Conservation (phyloP, 1,140 invertebrate species). For the Drosophila eugracilis region DNA sequence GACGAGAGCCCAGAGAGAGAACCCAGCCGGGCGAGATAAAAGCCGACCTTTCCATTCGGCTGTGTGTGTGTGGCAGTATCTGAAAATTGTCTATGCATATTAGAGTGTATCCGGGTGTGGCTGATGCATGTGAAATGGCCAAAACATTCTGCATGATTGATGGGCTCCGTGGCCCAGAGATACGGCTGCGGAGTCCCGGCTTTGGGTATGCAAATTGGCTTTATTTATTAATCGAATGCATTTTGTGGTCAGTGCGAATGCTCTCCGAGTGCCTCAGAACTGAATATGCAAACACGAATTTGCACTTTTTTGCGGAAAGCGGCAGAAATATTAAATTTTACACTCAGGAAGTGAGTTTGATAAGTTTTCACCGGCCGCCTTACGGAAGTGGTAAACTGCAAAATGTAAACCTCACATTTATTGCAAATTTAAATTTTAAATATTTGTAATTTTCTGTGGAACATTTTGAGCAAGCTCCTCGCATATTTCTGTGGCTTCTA, state of each 20-base stretch:
- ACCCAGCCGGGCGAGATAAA: constrained; percentile 13
- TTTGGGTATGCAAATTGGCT: constrained; percentile 52
- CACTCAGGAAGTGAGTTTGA: constrained; percentile 35
- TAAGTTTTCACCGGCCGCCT: constrained; percentile 17
- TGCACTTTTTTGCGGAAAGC: constrained; percentile 24
- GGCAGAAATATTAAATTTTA: constrained; percentile 24
- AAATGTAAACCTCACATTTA: constrained; percentile 13
- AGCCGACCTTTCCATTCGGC: neutral
- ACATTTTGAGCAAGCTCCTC: constrained; percentile 2
- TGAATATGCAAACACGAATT: constrained; percentile 36
- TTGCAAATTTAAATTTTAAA: constrained; percentile 22
- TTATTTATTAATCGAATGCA: constrained; percentile 61
- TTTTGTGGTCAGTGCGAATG: constrained; percentile 40
- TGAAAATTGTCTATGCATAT: constrained; percentile 22
- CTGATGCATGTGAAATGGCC: constrained; percentile 48
- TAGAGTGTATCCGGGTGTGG: constrained; percentile 15
- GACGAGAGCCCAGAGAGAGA: neutral
- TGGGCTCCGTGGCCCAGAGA: constrained; percentile 25
- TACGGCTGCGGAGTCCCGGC: neutral
- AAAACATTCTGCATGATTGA: constrained; percentile 62
- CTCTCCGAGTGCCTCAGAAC: neutral
- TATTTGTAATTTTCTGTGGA: constrained; percentile 11
- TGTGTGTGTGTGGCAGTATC: too few species aligned
- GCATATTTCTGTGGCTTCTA: constrained; percentile 6
- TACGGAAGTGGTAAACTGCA: constrained; percentile 19